Conservation (phyloP, 2,113 vertebrate species). For the Probosciger aterrimus region DNA sequence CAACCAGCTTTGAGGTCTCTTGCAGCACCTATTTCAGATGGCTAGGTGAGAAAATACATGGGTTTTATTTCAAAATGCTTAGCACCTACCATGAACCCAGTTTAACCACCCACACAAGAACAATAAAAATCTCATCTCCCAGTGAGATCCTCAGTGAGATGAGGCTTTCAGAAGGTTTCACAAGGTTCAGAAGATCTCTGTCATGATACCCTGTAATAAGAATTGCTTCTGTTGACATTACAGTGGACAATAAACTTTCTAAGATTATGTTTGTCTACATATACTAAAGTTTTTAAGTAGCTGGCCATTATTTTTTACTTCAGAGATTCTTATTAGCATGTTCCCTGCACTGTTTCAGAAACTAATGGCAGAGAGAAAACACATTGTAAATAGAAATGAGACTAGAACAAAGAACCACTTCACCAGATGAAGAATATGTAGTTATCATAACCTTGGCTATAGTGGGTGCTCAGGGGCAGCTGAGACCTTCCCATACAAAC, state of each 20-base stretch:
- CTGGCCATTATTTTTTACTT: neutral
- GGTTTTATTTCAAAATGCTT: neutral
- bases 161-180: neutral
- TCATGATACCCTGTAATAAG: neutral
- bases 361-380: neutral
- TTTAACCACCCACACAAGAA: neutral
- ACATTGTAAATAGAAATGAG: accelerated
- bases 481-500: neutral
- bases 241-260: neutral
- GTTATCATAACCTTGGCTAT: neutral
- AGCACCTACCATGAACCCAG: neutral
- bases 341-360: neutral
- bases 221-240: neutral
- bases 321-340: neutral
- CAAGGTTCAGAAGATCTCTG: neutral
- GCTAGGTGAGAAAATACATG: neutral
- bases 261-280: neutral
- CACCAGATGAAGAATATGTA: neutral
- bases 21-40: neutral
- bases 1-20: neutral
- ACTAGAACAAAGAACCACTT: neutral
- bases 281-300: neutral
- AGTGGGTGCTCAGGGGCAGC: neutral
- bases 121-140: neutral
- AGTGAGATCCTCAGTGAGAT: neutral